Evolutionary conservation across 2,113 vertebrate genomes (phyloP), one percentile per base, ranked within the genome.

Genomic region (Thymallus thymallus): DNA sequence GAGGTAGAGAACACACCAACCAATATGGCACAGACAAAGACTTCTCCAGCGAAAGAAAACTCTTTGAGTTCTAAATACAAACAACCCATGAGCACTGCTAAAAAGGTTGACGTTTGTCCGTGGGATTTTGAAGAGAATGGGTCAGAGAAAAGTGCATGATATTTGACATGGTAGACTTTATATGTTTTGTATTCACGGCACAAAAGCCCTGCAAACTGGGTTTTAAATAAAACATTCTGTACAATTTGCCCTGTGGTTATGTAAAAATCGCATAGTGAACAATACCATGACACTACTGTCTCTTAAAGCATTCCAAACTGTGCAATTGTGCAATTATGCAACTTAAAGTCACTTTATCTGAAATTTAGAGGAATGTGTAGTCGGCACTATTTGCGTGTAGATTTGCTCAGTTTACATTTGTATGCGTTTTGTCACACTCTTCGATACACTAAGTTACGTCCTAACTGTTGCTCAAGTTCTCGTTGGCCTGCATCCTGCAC

Each of bases 271-370:
- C 26, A 41, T 45, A 14, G 24, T 32, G 12, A 61, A 62, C 7
- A 68, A 73, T 58, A 12, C 74, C 67, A 30, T 22, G 13, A 56
- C 26, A 35, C 32, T 73, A 67, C 41, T 23, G 12, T 45, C 20
- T 23, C 41, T 46, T 68, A 48, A 92, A 94, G 90, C 94, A 93
- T 94, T 94, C 89, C 91, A 92, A 89, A 92, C n/a, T 91, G 89
- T 91, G n/a, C 91, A 91, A 91, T 91, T 81, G 81, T 77, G 67
- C 62, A 84, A 91, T 93, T 94, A 94, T 94, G 93, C 93, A 95
- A 85, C 90, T 87, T 90, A 13, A 91, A 83, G 92, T 88, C 90
- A 84, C 93, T 92, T 87, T 92, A 91, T 88, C 85, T 84, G 89
- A 87, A 92, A 86, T 85, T 88, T 88, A 83, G 75, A 90, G 79